Evolutionary conservation across 2,797 vertebrate species (phyloP).

Genomic region (Enteromius mattozi): DNA sequence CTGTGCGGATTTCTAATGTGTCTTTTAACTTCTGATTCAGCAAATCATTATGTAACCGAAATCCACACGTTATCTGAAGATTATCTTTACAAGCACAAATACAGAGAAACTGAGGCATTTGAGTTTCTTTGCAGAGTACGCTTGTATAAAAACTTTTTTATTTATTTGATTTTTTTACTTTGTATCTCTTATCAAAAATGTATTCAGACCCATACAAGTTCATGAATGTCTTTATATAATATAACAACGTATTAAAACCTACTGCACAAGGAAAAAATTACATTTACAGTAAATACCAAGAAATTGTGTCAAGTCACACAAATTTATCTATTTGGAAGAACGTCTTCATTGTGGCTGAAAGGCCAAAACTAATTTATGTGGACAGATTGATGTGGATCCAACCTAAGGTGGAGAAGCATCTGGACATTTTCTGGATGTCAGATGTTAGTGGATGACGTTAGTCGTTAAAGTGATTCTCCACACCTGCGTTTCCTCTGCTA

Average conservation of each 20-base stretch:
- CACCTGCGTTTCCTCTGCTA: not conserved
- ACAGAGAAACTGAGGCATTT: not conserved
- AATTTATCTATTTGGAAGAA: too few species aligned
- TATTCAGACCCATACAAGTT: not conserved
- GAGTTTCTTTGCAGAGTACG: not conserved
- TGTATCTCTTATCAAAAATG: not conserved
- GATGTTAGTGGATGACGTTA: not conserved
- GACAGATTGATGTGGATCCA: too few species aligned
- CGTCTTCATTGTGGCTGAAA: too few species aligned
- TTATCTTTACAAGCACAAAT: not conserved
- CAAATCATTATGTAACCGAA: not conserved
- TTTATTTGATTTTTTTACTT: not conserved
- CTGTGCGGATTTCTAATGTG: not conserved
- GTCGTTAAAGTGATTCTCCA: not conserved
- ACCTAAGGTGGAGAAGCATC: not conserved
- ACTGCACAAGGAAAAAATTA: not conserved
- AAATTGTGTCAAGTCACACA: not conserved
- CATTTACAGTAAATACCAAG: not conserved
- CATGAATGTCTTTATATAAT: not conserved
- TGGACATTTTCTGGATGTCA: not conserved
- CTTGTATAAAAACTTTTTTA: not conserved
- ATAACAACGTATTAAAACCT: not conserved
- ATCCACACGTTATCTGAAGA: not conserved
- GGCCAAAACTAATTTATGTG: too few species aligned
- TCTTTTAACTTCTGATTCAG: not conserved